These are phyloP conservation scores for Cololabis saira DNA, from an alignment of 2,113 vertebrate genomes.

Conservation along the genomic window DNA sequence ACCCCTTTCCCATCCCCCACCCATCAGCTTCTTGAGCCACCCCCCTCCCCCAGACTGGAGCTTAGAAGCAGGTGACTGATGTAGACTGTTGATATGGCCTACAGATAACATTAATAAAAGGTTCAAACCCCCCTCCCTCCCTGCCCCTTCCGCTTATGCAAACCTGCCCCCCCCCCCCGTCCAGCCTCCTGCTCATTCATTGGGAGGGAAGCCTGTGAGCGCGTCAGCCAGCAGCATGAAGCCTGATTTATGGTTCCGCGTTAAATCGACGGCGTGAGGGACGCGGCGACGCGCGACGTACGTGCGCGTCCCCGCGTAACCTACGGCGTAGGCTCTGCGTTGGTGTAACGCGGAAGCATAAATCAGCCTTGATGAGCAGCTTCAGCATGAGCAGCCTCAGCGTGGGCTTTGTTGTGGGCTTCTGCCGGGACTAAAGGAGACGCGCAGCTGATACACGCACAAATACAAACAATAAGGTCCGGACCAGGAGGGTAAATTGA, in stretches of 20 bases:
- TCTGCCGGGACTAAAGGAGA: conserved; percentile 41
- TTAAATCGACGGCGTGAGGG: too few species aligned
- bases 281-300: too few species aligned
- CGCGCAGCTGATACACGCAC: conserved; percentile 38
- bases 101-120: conserved; percentile 75
- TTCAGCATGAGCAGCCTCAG: conserved; percentile 39
- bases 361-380: too few species aligned
- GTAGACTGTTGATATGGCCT: conserved; percentile 71
- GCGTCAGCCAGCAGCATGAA: conserved; percentile 47
- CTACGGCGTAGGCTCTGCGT: too few species aligned
- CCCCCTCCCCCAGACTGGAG: conserved; percentile 50
- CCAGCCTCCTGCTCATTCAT: conserved; percentile 63
- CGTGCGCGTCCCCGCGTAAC: too few species aligned
- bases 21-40: conserved; percentile 37
- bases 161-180: conserved; percentile 1
- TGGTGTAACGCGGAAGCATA: too few species aligned
- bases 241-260: too few species aligned
- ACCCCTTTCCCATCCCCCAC: conserved; percentile 58
- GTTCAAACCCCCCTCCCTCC: conserved; percentile 60
- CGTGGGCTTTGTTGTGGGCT: conserved; percentile 78
- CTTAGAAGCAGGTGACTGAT: conserved; percentile 84
- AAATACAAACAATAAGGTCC: conserved; percentile 16
- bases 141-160: conserved; percentile 12
- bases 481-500: conserved; percentile 17
- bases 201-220: conserved; percentile 61